Evolutionary conservation across 2,797 vertebrate genomes (phyloP).

Genomic region (Alcedo atthis): DNA sequence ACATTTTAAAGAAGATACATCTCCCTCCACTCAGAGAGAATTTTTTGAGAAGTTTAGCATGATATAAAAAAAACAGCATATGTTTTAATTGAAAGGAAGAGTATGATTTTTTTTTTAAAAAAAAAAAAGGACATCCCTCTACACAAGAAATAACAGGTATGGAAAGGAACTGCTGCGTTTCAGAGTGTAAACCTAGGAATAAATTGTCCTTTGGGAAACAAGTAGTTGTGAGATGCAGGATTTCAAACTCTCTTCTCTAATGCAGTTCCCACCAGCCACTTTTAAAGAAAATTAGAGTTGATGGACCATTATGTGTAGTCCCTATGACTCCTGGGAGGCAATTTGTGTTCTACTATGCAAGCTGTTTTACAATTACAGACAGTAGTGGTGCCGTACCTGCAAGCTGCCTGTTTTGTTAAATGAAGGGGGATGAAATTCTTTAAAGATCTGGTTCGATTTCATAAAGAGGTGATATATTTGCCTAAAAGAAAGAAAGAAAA

Average conservation of each 20-base stretch:
- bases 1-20: not conserved
- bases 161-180: not conserved
- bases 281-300: slow-evolving; percentile 31
- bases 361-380: not conserved
- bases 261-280: not conserved
- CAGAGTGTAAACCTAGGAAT: not conserved
- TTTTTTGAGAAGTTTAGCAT: not conserved
- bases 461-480: not conserved
- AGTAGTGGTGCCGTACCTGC: not conserved
- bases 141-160: not conserved
- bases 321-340: not conserved
- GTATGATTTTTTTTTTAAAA: not conserved
- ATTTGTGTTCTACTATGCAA: not conserved
- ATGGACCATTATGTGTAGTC: slow-evolving; percentile 1
- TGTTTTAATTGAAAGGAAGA: not conserved
- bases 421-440: not conserved
- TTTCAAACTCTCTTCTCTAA: slow-evolving; percentile 5
- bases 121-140: not conserved
- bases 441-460: not conserved
- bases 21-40: not conserved
- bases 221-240: not conserved
- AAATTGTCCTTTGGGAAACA: not conserved
- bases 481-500: not conserved
- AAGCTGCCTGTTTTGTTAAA: not conserved
- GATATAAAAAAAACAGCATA: fast-evolving